Base-by-base conservation (phyloP, 2,113 vertebrate genomes). In the Pithys albifrons region DNA sequence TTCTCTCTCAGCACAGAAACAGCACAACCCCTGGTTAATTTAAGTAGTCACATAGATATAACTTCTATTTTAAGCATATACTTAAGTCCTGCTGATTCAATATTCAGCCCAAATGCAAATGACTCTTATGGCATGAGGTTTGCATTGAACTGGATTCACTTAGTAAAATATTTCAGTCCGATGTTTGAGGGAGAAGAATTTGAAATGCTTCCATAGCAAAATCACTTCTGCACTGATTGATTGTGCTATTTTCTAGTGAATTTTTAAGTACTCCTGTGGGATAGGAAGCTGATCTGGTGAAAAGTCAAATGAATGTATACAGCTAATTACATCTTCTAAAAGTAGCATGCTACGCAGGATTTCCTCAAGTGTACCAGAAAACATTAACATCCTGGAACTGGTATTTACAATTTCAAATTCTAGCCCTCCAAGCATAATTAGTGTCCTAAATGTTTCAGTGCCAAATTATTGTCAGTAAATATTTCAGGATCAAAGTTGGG, bases 321-420 rank as follows among this genome's bases (percentile, higher is more conserved):
- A 71, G 22, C 54, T 64, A 93, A 78, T 27, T 71, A 43, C 19
- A 43, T 65, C 61, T 85, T 89, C 46, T 75, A 33, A 72, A 94
- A 95, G 52, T 12, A 74, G 70, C 49, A 72, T 0, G 0, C n/a
- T 61, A 37, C 20, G 24, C 1, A 66, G 22, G 54, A 69, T 85
- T 95, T 94, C 74, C 65, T 94, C 35, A 92, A 86, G 39, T 64
- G 57, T 65, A 94, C 57, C 58, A 91, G 48, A 87, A 95, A 89
- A 73, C 24, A 39, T 13, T 61, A 62, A 85, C 61, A 61, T 61
- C 49, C 81, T 72, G 81, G 54, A 95, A 78, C 57, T 91, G 77
- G 61, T 49, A 82, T 88, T 88, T 79, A 23, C 58, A 70, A 62
- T 91, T 94, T 49, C 79, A 90, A 71, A 77, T 67, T 84, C 24